These are phyloP conservation scores for Lophura nycthemera DNA, from an alignment of 2,113 vertebrate genomes.

Conservation along the genomic window DNA sequence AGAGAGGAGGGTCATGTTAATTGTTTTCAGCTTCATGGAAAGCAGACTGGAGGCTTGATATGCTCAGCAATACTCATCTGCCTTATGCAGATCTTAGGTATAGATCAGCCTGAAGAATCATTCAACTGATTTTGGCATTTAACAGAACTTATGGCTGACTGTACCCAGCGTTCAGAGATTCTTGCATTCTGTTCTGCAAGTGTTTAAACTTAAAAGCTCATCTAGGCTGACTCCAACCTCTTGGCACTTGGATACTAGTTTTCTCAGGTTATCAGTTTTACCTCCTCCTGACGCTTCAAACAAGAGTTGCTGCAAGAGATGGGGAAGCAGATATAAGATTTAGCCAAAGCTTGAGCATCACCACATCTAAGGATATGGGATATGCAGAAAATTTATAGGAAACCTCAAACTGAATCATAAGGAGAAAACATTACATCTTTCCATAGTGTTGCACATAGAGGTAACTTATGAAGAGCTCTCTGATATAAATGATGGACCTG, in stretches of 20 bases:
- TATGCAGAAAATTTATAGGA: slow-evolving; percentile 82
- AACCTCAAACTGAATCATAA: slow-evolving; percentile 84
- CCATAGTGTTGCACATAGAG: slow-evolving; percentile 95
- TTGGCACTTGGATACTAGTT: slow-evolving; percentile 93
- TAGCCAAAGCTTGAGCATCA: slow-evolving; percentile 79
- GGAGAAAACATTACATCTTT: slow-evolving; percentile 96
- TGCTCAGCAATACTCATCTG: slow-evolving; percentile 82
- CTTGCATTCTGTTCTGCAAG: slow-evolving; percentile 87
- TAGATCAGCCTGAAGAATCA: slow-evolving; percentile 83
- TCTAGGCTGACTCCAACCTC: slow-evolving; percentile 96
- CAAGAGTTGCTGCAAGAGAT: slow-evolving; percentile 92
- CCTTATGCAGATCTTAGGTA: slow-evolving; percentile 81
- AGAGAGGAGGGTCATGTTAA: slow-evolving; percentile 78
- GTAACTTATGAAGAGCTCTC: slow-evolving; percentile 92
- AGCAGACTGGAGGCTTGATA: slow-evolving; percentile 80
- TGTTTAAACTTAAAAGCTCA: slow-evolving; percentile 92
- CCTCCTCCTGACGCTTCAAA: slow-evolving; percentile 94
- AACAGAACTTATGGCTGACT: slow-evolving; percentile 81
- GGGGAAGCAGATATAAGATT: slow-evolving; percentile 87
- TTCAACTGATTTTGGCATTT: slow-evolving; percentile 87
- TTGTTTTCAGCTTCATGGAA: slow-evolving; percentile 79
- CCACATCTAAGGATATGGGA: slow-evolving; percentile 87
- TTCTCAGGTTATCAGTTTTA: slow-evolving; percentile 92
- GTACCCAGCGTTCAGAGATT: slow-evolving; percentile 83
- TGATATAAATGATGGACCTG: slow-evolving; percentile 93